These are phyloP conservation scores for Drosophila orena DNA, from an alignment of 1,140 invertebrate genomes.

Conservation along the genomic window DNA sequence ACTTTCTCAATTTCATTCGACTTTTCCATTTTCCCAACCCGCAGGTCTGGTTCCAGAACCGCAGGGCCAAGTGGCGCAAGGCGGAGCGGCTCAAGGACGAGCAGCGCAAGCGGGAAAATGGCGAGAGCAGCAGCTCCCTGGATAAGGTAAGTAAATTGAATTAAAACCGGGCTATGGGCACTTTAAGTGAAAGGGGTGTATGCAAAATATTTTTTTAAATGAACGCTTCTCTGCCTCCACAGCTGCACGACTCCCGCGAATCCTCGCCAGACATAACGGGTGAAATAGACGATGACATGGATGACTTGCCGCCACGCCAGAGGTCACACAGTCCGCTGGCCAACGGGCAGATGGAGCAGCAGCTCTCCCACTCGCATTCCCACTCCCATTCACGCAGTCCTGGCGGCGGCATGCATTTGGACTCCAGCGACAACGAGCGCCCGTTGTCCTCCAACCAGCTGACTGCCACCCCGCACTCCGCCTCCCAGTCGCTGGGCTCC, in stretches of 20 bases:
- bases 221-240: background rate
- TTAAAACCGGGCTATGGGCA: background rate
- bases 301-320: conserved; percentile 66
- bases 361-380: conserved; percentile 37
- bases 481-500: conserved; percentile 82
- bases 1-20: conserved; percentile 55
- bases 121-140: conserved; percentile 86
- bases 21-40: background rate
- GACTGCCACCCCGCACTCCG: conserved; percentile 73
- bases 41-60: conserved; percentile 98
- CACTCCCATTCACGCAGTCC: conserved; percentile 68
- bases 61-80: conserved; percentile 97
- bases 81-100: conserved; percentile 95
- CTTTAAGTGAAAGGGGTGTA: background rate
- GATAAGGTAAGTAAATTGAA: conserved; percentile 77
- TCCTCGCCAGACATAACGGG: conserved; percentile 84
- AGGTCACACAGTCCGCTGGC: conserved; percentile 75
- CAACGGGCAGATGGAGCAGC: conserved; percentile 62
- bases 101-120: conserved; percentile 92
- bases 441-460: conserved; percentile 79
- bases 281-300: conserved; percentile 83
- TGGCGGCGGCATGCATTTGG: conserved; percentile 59
- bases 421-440: conserved; percentile 81
- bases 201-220: background rate
- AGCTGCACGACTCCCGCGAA: conserved; percentile 82